Percentiles rank a stretch among this genome's conserved stretches.
Conservation (phyloP, 2,113 vertebrate species). For the Origma solitaria region DNA sequence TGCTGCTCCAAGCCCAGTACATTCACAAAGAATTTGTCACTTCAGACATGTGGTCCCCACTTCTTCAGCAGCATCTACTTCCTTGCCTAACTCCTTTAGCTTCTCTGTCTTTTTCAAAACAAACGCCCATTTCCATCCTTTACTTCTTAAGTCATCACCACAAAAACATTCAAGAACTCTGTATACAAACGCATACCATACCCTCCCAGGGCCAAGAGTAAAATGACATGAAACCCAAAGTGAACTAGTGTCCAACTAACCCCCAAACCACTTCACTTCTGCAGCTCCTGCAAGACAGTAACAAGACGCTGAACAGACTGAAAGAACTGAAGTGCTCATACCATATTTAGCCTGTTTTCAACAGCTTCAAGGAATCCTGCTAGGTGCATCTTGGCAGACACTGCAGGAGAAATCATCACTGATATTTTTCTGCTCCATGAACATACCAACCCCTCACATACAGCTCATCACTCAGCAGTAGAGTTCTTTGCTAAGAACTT, state of each 20-base stretch:
- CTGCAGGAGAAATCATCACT: not conserved
- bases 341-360: not conserved
- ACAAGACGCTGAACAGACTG: not conserved
- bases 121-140: not conserved
- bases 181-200: not conserved
- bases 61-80: not conserved
- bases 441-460: not conserved
- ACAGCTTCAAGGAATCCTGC: not conserved
- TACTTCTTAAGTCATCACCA: not conserved
- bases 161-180: not conserved
- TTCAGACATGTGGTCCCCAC: not conserved
- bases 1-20: not conserved
- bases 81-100: not conserved
- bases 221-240: not conserved
- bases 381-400: not conserved
- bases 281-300: not conserved
- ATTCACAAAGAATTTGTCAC: not conserved
- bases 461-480: not conserved
- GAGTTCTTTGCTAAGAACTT: not conserved
- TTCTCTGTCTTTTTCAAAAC: not conserved
- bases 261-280: not conserved
- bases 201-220: not conserved
- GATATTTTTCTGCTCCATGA: not conserved
- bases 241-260: not conserved
- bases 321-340: not conserved